Conservation (phyloP, 2,888 invertebrate species). For the Siphonodentalium dalli region DNA sequence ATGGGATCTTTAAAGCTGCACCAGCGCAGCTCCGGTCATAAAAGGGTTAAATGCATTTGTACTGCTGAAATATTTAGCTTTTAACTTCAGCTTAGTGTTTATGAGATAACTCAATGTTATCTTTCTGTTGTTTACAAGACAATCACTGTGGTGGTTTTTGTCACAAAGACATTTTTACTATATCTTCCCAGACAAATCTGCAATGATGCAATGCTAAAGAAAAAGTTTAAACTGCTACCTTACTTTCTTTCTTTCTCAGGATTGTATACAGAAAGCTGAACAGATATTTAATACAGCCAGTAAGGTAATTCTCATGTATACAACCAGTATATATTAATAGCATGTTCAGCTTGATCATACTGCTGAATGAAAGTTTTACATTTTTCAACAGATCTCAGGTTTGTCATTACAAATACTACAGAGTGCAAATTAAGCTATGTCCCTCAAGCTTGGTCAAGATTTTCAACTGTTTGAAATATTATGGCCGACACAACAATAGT, state of each 20-base stretch:
- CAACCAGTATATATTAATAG: background rate
- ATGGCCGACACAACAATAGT: too few relatives aligned
- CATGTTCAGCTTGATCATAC: background rate
- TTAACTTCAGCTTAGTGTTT: background rate
- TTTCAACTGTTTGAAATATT: too few relatives aligned
- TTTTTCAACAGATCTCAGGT: too few relatives aligned
- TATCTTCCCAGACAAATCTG: background rate
- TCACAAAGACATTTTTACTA: background rate
- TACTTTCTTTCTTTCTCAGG: slow-evolving; percentile 66
- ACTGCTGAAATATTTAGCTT: too few relatives aligned
- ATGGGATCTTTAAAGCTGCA: too few relatives aligned
- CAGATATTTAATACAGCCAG: slow-evolving; percentile 78
- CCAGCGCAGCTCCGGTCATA: too few relatives aligned
- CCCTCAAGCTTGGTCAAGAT: too few relatives aligned
- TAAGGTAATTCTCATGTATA: slow-evolving; percentile 32
- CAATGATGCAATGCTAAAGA: background rate
- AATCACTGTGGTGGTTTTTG: background rate
- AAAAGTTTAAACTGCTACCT: background rate
- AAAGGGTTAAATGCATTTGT: too few relatives aligned
- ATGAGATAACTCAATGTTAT: too few relatives aligned
- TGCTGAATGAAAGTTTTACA: too few relatives aligned
- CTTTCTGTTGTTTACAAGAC: background rate
- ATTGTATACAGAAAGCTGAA: slow-evolving; percentile 80
- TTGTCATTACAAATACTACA: too few relatives aligned
- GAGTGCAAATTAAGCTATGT: too few relatives aligned